Percentiles rank a stretch among this genome's conserved stretches.
These are phyloP conservation scores for Papilio aristodemus DNA, from an alignment of 1,140 invertebrate genomes.

Conservation along the genomic window DNA sequence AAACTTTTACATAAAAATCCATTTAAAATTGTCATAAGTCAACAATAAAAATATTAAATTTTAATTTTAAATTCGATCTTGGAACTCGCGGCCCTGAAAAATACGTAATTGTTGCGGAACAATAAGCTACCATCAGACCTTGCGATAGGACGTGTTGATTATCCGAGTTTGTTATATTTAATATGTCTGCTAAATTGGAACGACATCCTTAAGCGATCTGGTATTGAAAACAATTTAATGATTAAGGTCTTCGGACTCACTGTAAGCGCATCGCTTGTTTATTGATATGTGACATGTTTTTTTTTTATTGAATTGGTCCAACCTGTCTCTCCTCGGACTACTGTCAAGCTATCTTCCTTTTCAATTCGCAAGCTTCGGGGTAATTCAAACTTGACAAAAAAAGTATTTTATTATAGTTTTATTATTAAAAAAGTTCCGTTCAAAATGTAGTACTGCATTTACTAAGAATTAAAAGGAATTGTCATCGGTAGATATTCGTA, in stretches of 20 bases:
- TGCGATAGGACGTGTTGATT: constrained; percentile 19
- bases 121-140: constrained; percentile 4
- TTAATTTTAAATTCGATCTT: not conserved
- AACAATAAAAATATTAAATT: too few relatives aligned
- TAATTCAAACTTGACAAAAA: too few relatives aligned
- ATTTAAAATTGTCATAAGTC: too few relatives aligned
- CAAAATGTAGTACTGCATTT: not conserved
- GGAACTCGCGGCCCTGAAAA: not conserved
- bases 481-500: too few relatives aligned
- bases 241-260: constrained; percentile 5
- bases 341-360: too few relatives aligned
- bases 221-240: constrained; percentile 29
- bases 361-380: too few relatives aligned
- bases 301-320: too few relatives aligned
- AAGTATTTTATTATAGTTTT: too few relatives aligned
- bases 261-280: constrained; percentile 2
- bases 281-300: not conserved
- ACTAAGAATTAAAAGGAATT: not conserved
- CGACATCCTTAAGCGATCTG: constrained; percentile 21
- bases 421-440: too few relatives aligned
- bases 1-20: too few relatives aligned
- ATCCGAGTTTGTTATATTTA: constrained; percentile 19
- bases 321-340: too few relatives aligned
- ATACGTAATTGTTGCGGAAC: constrained; percentile 17
- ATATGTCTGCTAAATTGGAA: constrained; percentile 17